Percentiles rank a stretch among this genome's conserved stretches.
Conservation (phyloP, 1,140 invertebrate genomes). For the Berghia stephanieae region DNA sequence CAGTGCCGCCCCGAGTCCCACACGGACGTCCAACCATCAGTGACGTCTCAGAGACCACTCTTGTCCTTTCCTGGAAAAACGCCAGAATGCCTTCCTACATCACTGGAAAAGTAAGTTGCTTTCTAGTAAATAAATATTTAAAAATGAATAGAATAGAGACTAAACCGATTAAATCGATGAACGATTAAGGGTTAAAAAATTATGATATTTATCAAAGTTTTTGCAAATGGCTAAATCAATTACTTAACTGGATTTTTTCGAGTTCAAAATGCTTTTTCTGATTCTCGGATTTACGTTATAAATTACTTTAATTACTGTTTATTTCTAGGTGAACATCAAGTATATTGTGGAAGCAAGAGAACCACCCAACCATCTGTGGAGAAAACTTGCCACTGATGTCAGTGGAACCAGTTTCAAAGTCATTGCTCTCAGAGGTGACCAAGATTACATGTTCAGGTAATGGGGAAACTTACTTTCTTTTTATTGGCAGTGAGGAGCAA, state of each 20-base stretch:
- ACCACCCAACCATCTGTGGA: slow-evolving; percentile 52
- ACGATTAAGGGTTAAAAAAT: too few relatives aligned
- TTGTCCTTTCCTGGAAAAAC: slow-evolving; percentile 86
- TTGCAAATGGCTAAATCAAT: too few relatives aligned
- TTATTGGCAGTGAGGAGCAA: too few relatives aligned
- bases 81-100: slow-evolving; percentile 70
- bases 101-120: slow-evolving; percentile 24
- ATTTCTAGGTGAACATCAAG: slow-evolving; percentile 29
- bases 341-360: slow-evolving; percentile 59
- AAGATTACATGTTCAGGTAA: slow-evolving; percentile 83
- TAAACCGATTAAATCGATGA: too few relatives aligned
- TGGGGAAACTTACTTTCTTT: too few relatives aligned
- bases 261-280: too few relatives aligned
- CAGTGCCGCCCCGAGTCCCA: slow-evolving; percentile 76
- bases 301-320: too few relatives aligned
- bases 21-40: slow-evolving; percentile 87
- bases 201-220: too few relatives aligned
- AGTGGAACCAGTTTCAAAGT: slow-evolving; percentile 46
- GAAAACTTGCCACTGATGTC: slow-evolving; percentile 43
- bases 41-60: slow-evolving; percentile 83
- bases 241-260: too few relatives aligned
- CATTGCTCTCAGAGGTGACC: slow-evolving; percentile 45
- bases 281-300: too few relatives aligned
- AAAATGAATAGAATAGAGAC: too few relatives aligned
- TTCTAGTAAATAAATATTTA: too few relatives aligned